Evolutionary conservation across 1,140 invertebrate genomes (phyloP), one percentile per base, ranked within the genome.

Genomic region (Trichonephila inaurata): DNA sequence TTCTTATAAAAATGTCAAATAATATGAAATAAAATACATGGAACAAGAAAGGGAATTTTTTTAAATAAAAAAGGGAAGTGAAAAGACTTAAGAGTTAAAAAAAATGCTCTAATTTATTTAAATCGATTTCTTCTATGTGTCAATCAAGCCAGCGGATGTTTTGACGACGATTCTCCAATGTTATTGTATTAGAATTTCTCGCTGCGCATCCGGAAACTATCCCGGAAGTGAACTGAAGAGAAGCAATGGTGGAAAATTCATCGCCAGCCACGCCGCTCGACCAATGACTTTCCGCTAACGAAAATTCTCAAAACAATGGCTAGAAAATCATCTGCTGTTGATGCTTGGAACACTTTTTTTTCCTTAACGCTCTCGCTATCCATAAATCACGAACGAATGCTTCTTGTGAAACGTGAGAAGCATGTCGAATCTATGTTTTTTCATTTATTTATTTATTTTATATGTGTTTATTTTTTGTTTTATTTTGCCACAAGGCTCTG

Each of bases 331-430:
- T 77, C 28, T 77, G 69, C 28, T 77, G 69, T 24, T 77, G 28
- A 12, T 77, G 16, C 16, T 5, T 77, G 69, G 61, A 62, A 62
- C 16, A 62, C 28, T 28, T 77, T 77, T 40, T 33, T 72, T 77
- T 77, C 6, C 18, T 33, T 40, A 77, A 77, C 69, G 28, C 69
- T 77, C 69, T 77, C 24, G 14, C 16, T 77, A 77, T 44, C 44
- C 82, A 85, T 85, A 85, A 85, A 61, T 85, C 82, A 85, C 82
- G 28, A 81, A 10, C 28, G 69, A 77, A 77, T 77, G n/a, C 82
- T 85, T 85, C n/a, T 85, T 24, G 82, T 24, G 82, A 85, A 60
- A 85, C 82, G 82, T 85, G 82, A 85, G 82, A 85, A n/a, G 82
- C 44, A 61, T 85, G 44, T 58, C 19, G n/a, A 61, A 85, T 85